Percentiles rank a stretch among this genome's conserved stretches.
Evolutionary conservation across 2,797 vertebrate species (phyloP).

Genomic region (Jordanella pulchra): DNA sequence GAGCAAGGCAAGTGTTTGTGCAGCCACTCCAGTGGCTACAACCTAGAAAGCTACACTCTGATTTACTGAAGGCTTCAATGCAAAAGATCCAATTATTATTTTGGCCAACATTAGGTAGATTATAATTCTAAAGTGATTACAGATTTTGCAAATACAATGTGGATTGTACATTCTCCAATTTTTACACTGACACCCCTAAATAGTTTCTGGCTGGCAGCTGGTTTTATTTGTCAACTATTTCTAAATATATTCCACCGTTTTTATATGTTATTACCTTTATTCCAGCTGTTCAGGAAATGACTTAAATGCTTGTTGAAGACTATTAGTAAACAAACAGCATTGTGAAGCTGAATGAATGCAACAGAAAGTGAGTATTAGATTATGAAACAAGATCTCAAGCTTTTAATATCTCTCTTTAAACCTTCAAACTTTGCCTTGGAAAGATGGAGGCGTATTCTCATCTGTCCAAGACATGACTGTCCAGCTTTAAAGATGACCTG

Average conservation of each 20-base stretch:
- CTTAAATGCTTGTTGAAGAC: background rate
- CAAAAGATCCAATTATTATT: background rate
- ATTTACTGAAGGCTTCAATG: background rate
- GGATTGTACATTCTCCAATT: background rate
- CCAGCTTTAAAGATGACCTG: background rate
- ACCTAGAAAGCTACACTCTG: background rate
- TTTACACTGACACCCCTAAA: background rate
- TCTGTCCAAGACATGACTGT: background rate
- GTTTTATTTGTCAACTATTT: too few relatives aligned
- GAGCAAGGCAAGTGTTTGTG: slow-evolving; percentile 82
- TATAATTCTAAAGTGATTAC: background rate
- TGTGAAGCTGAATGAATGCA: background rate
- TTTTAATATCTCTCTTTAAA: background rate
- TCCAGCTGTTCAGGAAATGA: background rate
- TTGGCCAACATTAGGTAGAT: background rate
- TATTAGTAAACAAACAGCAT: background rate
- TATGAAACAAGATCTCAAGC: background rate
- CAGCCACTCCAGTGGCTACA: too few relatives aligned
- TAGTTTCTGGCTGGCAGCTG: too few relatives aligned
- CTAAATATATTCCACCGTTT: background rate
- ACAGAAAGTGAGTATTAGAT: background rate
- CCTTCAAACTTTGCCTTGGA: background rate
- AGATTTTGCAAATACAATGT: background rate
- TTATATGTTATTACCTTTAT: background rate
- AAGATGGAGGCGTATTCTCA: background rate